phyloP scores from a whole-genome alignment of 2,113 vertebrate genomes.

The Sorex fumeus region DNA sequence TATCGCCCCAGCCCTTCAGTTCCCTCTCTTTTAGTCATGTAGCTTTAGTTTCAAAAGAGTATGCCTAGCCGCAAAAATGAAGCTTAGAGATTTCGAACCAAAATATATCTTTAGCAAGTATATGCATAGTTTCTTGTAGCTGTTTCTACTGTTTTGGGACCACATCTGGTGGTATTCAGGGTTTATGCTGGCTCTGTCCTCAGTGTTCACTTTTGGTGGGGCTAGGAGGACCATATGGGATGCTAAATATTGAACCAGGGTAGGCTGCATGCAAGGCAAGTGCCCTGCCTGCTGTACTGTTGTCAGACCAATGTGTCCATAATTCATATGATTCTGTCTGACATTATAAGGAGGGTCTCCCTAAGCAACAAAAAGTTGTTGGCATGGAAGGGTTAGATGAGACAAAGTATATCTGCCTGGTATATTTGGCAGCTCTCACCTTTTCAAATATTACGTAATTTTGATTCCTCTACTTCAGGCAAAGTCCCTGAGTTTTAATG shows the following conservation, averaged over 20 bases:
- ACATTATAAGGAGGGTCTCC: constrained; percentile 59
- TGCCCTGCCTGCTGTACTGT: too few relatives aligned
- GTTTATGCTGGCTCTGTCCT: too few relatives aligned
- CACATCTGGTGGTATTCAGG: too few relatives aligned
- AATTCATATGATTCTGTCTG: constrained; percentile 62
- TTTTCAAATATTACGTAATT: constrained; percentile 60
- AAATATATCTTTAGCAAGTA: constrained; percentile 45
- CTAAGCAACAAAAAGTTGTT: constrained; percentile 72
- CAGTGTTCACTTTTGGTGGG: too few relatives aligned
- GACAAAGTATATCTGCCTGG: constrained; percentile 39
- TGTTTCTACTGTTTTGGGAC: too few relatives aligned
- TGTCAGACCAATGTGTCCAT: constrained; percentile 10
- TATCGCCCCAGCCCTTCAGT: too few relatives aligned
- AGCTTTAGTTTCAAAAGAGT: constrained; percentile 53
- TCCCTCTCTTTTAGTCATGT: background rate
- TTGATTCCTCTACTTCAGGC: constrained; percentile 42
- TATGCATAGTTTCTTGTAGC: too few relatives aligned
- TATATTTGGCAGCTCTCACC: background rate
- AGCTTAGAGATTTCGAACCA: constrained; percentile 50
- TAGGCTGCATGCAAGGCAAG: too few relatives aligned
- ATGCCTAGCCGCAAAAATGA: constrained; percentile 58
- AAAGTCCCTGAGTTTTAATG: constrained; percentile 52
- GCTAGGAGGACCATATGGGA: too few relatives aligned
- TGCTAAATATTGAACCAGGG: too few relatives aligned
- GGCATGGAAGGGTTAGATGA: constrained; percentile 30